phyloP scores from a whole-genome alignment of 2,113 vertebrate genomes.

The Etia nguti region DNA sequence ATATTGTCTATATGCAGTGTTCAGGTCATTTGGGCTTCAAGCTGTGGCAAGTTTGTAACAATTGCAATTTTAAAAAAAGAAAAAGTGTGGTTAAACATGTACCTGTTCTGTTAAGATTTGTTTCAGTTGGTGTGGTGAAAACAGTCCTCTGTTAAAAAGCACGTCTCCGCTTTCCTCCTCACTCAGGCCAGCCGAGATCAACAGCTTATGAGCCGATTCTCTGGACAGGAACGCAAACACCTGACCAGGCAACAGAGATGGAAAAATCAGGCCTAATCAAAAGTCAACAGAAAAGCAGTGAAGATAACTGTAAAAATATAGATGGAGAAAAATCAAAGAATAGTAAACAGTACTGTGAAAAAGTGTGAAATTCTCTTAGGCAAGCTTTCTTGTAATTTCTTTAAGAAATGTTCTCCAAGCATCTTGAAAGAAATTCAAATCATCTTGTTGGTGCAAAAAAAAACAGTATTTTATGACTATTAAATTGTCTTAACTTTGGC shows the following conservation, averaged over 20 bases:
- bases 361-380: neutral
- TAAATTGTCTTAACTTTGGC: neutral
- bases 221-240: slow-evolving; percentile 83
- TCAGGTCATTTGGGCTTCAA: neutral
- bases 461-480: neutral
- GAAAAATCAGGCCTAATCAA: neutral
- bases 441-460: neutral
- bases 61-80: neutral
- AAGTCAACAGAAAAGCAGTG: neutral
- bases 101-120: slow-evolving; percentile 87
- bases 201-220: slow-evolving; percentile 83
- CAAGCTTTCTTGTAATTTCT: neutral
- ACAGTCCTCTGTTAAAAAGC: slow-evolving; percentile 83
- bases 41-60: neutral
- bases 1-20: neutral
- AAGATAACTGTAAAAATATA: neutral
- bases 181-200: slow-evolving; percentile 86
- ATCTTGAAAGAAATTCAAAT: neutral
- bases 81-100: neutral
- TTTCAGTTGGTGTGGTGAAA: slow-evolving; percentile 83
- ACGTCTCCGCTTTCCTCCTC: slow-evolving; percentile 86
- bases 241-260: slow-evolving; percentile 53
- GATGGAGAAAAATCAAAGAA: neutral
- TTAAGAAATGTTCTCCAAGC: neutral
- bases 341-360: neutral